Conservation (phyloP, 1,140 invertebrate genomes). For the Latrodectus geometricus region DNA sequence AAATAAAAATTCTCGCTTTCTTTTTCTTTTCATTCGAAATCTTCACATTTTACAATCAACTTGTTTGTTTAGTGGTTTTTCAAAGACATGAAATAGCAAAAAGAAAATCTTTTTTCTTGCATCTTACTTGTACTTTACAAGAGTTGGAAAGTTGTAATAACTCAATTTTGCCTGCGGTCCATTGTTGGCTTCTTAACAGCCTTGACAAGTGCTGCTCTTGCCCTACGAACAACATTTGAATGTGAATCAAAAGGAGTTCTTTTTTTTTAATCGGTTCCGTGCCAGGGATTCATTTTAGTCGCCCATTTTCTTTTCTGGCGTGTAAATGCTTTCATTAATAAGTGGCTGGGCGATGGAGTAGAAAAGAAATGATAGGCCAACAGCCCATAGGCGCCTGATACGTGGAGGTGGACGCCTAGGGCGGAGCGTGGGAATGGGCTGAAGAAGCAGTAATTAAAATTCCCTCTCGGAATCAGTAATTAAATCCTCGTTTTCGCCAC, state of each 20-base stretch:
- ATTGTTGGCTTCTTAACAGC: neutral
- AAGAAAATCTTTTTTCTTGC: neutral
- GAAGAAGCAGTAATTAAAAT: neutral
- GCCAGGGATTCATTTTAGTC: neutral
- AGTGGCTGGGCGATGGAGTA: neutral
- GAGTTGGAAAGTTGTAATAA: neutral
- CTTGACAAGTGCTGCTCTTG: neutral
- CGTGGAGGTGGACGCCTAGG: neutral
- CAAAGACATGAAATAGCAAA: neutral
- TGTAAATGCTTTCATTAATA: neutral
- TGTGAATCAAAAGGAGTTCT: neutral
- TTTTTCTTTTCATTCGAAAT: neutral
- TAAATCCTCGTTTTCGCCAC: neutral
- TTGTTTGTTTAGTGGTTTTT: neutral
- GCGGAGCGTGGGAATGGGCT: neutral
- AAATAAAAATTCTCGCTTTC: neutral
- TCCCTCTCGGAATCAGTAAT: neutral
- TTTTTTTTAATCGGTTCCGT: neutral
- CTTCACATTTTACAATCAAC: neutral
- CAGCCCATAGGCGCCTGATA: neutral
- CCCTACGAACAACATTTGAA: neutral
- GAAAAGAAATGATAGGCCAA: neutral
- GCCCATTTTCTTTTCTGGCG: neutral
- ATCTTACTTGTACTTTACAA: neutral
- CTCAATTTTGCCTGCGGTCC: neutral